Evolutionary conservation across 1,140 invertebrate genomes (phyloP), one percentile per base, ranked within the genome.

Genomic region (Sycobia sp.): DNA sequence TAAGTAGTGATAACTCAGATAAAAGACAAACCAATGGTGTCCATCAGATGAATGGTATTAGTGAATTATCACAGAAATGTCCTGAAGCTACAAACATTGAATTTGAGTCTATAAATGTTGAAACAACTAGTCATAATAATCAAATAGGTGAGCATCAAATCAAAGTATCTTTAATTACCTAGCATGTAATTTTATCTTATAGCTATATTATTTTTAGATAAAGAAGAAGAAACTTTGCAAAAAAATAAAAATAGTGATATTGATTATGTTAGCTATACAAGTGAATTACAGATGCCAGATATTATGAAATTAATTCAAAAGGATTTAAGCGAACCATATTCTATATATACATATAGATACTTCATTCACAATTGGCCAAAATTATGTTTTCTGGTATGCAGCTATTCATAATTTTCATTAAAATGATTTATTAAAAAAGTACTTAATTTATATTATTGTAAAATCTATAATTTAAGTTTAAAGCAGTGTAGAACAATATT

Each of bases 311-410:
- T 99, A 73, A 99, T 99, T 77, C 96, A 98, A 76, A 97, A 96
- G 80, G 97, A 99, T 84, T 86, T 99, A 67, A 98, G 96, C 65
- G 97, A 99, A 88, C 97, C 97, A 27, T 99, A 99, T 85, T 99
- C 96, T 63, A 98, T 99, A 84, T 99, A 99, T 82, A 99, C 97
- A 36, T 99, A 99, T 86, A 90, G 97, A 85, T 99, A 99, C 87
- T 99, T 99, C 85, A 99, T 99, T 80, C 95, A 99, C 80, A 99
- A 99, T 83, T 99, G 97, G 97, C 97, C 97, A 79, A 95, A 98
- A 84, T 84, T 99, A 62, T 99, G 97, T 83, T 97, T 98, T 84
- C 85, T 99, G 84, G 92, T 93, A 85, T 87, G 88, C 84, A 69
- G n/a, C n/a, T n/a, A n/a, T n/a, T n/a, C n/a, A n/a, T n/a, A n/a